phyloP scores from a whole-genome alignment of 1,140 invertebrate genomes.

The Choristoneura fumiferana region DNA sequence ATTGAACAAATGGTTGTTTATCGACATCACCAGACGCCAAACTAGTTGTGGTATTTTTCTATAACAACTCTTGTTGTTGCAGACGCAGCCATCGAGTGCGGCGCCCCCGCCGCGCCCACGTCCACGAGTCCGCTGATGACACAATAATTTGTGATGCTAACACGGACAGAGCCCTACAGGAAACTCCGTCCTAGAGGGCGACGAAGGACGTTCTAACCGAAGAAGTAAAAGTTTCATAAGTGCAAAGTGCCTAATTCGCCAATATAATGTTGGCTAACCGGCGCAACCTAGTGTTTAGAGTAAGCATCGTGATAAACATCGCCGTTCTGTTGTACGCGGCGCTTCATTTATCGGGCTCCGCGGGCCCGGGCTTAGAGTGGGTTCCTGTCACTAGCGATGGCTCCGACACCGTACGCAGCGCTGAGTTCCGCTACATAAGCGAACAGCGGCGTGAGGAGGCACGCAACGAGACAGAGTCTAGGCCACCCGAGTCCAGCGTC shows the following conservation, averaged over 20 bases:
- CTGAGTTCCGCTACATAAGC: slow-evolving; percentile 50
- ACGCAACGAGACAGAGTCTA: slow-evolving; percentile 48
- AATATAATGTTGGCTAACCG: slow-evolving; percentile 75
- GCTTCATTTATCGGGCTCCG: slow-evolving; percentile 61
- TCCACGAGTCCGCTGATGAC: slow-evolving; percentile 63
- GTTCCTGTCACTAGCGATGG: slow-evolving; percentile 55
- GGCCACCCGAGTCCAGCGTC: slow-evolving; percentile 42
- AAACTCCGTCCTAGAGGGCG: slow-evolving; percentile 75
- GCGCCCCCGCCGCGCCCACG: slow-evolving; percentile 55
- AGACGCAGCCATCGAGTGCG: slow-evolving; percentile 45
- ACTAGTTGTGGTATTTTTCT: no score
- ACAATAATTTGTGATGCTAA: slow-evolving; percentile 76
- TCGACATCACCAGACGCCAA: no score
- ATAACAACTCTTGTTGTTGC: slow-evolving; percentile 36
- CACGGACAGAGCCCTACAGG: slow-evolving; percentile 64
- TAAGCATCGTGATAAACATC: slow-evolving; percentile 86
- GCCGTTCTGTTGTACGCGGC: slow-evolving; percentile 83
- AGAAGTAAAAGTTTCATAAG: slow-evolving; percentile 47
- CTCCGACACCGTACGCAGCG: slow-evolving; percentile 50
- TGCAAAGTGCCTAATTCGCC: slow-evolving; percentile 65
- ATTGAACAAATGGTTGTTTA: no score
- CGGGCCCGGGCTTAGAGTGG: slow-evolving; percentile 50
- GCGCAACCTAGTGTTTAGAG: slow-evolving; percentile 85
- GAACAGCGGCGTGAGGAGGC: slow-evolving; percentile 45
- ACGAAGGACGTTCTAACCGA: slow-evolving; percentile 67